A percentile compares a stretch with the other conserved stretches of the same genome.
These are phyloP conservation scores for Bombus soroeensis DNA, from an alignment of 1,140 invertebrate genomes.

Conservation along the genomic window DNA sequence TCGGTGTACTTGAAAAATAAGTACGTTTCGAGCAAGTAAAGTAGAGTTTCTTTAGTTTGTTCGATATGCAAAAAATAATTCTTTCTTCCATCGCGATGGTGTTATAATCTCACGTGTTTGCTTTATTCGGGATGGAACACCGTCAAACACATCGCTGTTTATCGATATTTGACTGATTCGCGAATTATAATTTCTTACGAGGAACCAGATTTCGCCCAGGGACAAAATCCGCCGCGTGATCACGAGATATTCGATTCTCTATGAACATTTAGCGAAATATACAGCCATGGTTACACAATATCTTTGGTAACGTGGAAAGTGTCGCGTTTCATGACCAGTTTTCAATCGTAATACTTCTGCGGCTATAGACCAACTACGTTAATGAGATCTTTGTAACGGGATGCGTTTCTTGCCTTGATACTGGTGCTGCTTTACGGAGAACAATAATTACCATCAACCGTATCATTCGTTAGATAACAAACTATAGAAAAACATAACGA, in stretches of 20 bases:
- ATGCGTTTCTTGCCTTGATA: conserved; percentile 20
- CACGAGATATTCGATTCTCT: conserved; percentile 17
- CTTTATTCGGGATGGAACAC: no score
- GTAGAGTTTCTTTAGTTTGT: no score
- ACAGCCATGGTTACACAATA: conserved; percentile 19
- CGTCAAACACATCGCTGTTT: no score
- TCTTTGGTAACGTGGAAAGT: conserved; percentile 23
- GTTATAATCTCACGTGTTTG: no score
- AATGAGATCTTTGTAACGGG: conserved; percentile 31
- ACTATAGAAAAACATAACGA: neutral
- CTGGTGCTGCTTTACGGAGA: neutral
- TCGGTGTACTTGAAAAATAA: no score
- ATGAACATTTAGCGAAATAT: conserved; percentile 32
- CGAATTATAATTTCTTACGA: neutral
- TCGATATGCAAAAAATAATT: no score
- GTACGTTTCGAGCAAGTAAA: no score
- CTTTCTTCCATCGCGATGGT: no score
- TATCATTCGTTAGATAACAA: neutral
- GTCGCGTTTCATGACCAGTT: conserved; percentile 33
- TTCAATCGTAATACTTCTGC: conserved; percentile 21
- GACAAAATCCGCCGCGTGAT: neutral
- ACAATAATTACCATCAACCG: conserved; percentile 5
- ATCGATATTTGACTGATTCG: no score
- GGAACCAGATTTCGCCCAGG: neutral
- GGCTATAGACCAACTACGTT: conserved; percentile 15